phyloP scores from a whole-genome alignment of 2,797 vertebrate genomes.

The Lycodopsis pacificus region DNA sequence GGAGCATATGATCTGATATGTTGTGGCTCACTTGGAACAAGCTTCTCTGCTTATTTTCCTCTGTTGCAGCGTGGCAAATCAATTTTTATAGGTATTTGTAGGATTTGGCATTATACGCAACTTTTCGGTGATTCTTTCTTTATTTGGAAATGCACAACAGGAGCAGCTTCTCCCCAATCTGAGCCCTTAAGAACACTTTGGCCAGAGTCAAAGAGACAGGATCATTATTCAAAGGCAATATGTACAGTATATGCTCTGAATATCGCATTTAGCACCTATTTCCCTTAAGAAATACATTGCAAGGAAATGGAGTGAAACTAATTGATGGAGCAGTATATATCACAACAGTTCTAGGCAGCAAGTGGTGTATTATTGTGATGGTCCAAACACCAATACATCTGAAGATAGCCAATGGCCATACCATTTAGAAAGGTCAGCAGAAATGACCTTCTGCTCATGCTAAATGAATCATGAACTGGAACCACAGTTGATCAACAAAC shows the following conservation, averaged over 20 bases:
- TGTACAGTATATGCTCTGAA: no score
- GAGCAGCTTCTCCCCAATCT: neutral
- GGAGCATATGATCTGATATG: neutral
- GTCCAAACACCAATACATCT: constrained; percentile 49
- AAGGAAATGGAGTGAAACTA: constrained; percentile 19
- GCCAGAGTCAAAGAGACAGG: no score
- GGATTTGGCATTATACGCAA: neutral
- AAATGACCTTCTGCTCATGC: constrained; percentile 40
- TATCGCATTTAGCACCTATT: no score
- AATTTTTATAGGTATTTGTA: neutral
- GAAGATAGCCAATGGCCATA: constrained; percentile 20
- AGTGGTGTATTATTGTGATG: constrained; percentile 33
- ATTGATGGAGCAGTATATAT: constrained; percentile 27
- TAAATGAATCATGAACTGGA: constrained; percentile 26
- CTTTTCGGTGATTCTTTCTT: neutral
- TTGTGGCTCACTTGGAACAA: neutral
- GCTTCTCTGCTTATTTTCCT: neutral
- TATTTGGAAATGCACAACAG: neutral
- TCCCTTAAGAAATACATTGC: neutral
- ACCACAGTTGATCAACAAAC: constrained; percentile 8
- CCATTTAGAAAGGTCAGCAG: constrained; percentile 50
- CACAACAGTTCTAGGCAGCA: constrained; percentile 18
- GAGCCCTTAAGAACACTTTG: neutral
- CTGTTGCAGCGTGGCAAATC: neutral
- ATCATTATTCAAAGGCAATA: neutral